Evolutionary conservation across 2,113 vertebrate species (phyloP), one percentile per base, ranked within the genome.

Genomic region (Sorex fumeus): DNA sequence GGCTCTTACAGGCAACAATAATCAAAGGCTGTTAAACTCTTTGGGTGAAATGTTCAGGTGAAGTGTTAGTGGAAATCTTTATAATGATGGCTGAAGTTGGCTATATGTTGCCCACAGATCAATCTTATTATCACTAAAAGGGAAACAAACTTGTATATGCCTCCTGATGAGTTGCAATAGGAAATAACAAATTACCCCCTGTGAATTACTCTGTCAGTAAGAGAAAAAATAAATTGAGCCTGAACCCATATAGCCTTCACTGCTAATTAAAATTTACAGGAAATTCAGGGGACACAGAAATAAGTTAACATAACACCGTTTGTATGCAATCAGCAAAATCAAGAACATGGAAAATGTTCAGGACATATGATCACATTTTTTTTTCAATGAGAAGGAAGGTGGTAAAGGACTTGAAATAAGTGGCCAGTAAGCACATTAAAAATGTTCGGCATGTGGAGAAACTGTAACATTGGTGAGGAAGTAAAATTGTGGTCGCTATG

Each of bases 201-300:
- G 64, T 30, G 25, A 47, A 50, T 34, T 77, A 71, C 19, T 77
- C 79, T 40, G 36, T 18, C 62, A 60, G 57, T 47, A 84, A 84
- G 45, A 82, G 36, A 8, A 74, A 43, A 86, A 77, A 70, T 21
- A 50, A 77, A 78, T 8, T 93, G 64, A 93, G 62, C 36, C 36
- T 77, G 34, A 76, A 62, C 25, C 53, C 45, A 88, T 78, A 43
- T 62, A 78, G 50, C 64, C 13, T 69, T 28, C 23, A 50, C 27
- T 50, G 34, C 40, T 67, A 83, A 83, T 83, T 83, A 83, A 28
- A 60, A 90, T 81, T 19, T 66, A 90, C 27, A 90, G 13, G 43
- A 76, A 83, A 84, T 74, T 83, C 32, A 84, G 12, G n/a, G 40
- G 19, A 66, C 27, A 53, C 18, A 67, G 40, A 13, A 53, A 62